Base-by-base conservation (phyloP, 2,113 vertebrate genomes). In the Laticauda colubrina region DNA sequence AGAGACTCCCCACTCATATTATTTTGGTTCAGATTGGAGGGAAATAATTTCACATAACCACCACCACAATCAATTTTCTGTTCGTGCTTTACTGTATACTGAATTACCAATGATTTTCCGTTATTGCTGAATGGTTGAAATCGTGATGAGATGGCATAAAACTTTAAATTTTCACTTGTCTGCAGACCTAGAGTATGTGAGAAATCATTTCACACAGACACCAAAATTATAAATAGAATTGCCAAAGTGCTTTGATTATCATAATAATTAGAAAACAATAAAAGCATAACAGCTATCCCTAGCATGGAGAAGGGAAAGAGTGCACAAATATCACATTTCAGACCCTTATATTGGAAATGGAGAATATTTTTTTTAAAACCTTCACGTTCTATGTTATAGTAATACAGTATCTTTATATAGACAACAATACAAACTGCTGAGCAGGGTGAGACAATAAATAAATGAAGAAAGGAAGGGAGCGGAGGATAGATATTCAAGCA, bases 41-140 rank as follows among this genome's bases (percentile, higher is more conserved):
- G 98, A 95, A 99, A 99, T 91, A 98, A 48, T 95, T 99, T 99
- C 43, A 99, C 56, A 3, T 98, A 99, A 55, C 98, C 98, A 0
- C 98, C 99, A 0, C 98, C 98, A 0, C 98, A 99, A 95, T 98
- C 98, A 3, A 99, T 98, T 95, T 98, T 98, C 95, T 99, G 98
- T 95, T 98, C 98, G 0, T 98, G 98, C 91, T 99, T 99, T 87
- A 99, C 98, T 0, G 98, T 98, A 89, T 98, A 99, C 96, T 99
- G 99, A 85, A 99, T 51, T 24, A 99, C 97, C 81, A 99, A 89
- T 1, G 97, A 90, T 94, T 98, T 98, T 55, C 97, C 98, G 95
- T 98, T 98, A 1, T 98, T 99, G 97, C 97, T 98, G 88, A 99
- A 98, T 0, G 98, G 97, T 53, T 98, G 97, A 94, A 99, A 99